These are phyloP conservation scores for Hydra vulgaris DNA, from an alignment of 30 jellyfish, hydroid and myxozoan species.

Conservation along the genomic window DNA sequence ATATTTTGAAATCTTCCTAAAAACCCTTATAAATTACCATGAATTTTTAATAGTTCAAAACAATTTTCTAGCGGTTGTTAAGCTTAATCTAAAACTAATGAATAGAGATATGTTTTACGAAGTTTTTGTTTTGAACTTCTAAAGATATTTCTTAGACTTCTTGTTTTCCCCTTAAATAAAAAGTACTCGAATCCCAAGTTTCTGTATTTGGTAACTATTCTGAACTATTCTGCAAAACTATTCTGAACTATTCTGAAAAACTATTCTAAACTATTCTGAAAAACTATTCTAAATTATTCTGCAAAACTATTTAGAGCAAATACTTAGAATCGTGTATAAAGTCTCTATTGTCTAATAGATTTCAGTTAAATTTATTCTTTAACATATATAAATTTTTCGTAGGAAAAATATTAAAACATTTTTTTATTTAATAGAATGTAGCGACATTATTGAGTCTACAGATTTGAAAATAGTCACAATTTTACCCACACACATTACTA, in stretches of 20 bases:
- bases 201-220: too few species aligned
- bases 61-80: neutral
- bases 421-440: neutral
- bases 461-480: neutral
- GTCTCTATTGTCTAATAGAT: neutral
- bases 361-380: too few species aligned
- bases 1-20: neutral
- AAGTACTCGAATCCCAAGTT: too few species aligned
- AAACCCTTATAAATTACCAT: neutral
- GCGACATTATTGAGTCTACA: neutral
- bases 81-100: too few species aligned
- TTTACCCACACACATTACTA: neutral
- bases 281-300: neutral
- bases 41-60: neutral
- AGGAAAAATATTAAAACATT: neutral
- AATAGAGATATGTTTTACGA: too few species aligned
- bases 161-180: too few species aligned
- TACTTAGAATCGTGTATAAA: neutral
- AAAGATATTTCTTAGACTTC: neutral
- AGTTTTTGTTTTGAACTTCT: neutral
- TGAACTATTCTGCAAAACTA: neutral
- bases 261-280: neutral
- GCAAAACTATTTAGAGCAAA: neutral
- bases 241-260: neutral
- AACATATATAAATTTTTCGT: neutral